Percentiles rank a stretch among this genome's conserved stretches.
Evolutionary conservation across 1,140 invertebrate species (phyloP).

Genomic region (Propsilocerus akamusi): DNA sequence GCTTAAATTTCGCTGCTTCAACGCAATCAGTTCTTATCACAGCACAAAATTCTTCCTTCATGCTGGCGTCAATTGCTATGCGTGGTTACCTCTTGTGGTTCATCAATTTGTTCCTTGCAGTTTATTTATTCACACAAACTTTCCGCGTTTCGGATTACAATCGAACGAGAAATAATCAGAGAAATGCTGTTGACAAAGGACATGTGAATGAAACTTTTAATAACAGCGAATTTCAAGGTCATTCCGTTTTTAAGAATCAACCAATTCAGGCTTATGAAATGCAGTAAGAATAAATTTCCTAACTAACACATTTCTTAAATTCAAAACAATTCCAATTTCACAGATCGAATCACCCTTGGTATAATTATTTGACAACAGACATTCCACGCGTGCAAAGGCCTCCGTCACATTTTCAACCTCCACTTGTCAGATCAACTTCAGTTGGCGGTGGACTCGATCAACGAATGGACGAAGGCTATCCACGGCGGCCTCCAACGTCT

Average conservation of each 20-base stretch:
- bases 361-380: background rate
- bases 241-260: background rate
- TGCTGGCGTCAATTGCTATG: conserved; percentile 22
- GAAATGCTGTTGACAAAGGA: background rate
- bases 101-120: conserved; percentile 15
- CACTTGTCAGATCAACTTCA: background rate
- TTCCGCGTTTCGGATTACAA: conserved; percentile 9
- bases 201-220: background rate
- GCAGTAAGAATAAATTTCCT: background rate
- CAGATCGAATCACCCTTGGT: background rate
- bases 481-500: no score
- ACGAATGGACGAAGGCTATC: no score
- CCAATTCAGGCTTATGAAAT: background rate
- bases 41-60: conserved; percentile 13
- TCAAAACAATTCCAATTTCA: background rate
- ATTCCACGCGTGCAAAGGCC: background rate
- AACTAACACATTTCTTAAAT: background rate
- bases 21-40: conserved; percentile 11
- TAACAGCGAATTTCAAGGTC: background rate
- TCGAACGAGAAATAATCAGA: background rate
- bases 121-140: conserved; percentile 13
- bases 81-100: conserved; percentile 21
- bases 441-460: background rate
- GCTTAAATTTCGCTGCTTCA: conserved; percentile 10
- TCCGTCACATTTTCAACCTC: no score